Percentiles rank a stretch among this genome's conserved stretches.
Conservation (phyloP, 1,140 invertebrate genomes). For the Bombus sylvicola region DNA sequence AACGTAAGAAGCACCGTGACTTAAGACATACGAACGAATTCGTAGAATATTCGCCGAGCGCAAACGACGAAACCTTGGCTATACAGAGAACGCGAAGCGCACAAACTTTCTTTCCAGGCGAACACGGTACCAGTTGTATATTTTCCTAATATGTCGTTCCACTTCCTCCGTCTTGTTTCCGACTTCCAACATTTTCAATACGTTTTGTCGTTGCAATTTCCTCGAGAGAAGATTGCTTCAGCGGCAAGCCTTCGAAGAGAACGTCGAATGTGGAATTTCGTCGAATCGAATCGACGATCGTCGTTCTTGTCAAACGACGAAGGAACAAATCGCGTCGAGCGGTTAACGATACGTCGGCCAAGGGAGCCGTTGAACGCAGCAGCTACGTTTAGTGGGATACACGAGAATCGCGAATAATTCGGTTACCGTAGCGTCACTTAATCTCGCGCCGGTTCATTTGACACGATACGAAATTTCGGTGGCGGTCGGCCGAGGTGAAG, state of each 20-base stretch:
- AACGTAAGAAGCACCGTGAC: conserved; percentile 38
- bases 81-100: not conserved
- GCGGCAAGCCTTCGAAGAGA: not conserved
- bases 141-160: not conserved
- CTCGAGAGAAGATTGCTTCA: not conserved
- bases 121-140: not conserved
- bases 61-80: too few relatives aligned
- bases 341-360: not conserved
- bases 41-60: conserved; percentile 61
- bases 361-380: not conserved
- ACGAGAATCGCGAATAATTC: conserved; percentile 16
- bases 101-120: not conserved
- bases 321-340: not conserved
- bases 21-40: conserved; percentile 70
- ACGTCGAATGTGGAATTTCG: not conserved
- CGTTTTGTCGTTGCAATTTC: not conserved
- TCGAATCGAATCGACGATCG: not conserved
- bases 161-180: not conserved
- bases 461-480: conserved; percentile 38
- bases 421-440: conserved; percentile 12
- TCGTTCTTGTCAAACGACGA: not conserved
- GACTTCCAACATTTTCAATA: not conserved
- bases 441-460: conserved; percentile 43
- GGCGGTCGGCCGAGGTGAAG: conserved; percentile 27
- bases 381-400: not conserved